phyloP scores from a whole-genome alignment of 2,113 vertebrate species.

The Salminus brasiliensis region DNA sequence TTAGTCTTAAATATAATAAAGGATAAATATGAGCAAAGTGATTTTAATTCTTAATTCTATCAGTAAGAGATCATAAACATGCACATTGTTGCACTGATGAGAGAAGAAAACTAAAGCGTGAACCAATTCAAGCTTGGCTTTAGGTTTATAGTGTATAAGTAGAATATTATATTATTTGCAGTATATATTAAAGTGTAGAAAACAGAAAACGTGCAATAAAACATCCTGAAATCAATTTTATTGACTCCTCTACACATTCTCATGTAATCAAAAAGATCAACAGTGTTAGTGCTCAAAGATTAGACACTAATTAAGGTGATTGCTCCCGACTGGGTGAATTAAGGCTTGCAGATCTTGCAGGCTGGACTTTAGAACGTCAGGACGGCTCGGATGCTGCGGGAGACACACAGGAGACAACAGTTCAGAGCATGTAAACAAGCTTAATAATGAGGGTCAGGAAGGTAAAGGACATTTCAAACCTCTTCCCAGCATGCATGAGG shows the following conservation, averaged over 20 bases:
- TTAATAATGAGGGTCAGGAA: neutral
- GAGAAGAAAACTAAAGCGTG: no score
- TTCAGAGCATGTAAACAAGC: neutral
- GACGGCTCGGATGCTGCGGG: constrained; percentile 72
- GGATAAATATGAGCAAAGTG: no score
- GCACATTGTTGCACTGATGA: no score
- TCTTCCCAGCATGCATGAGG: constrained; percentile 82
- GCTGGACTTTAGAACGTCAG: constrained; percentile 71
- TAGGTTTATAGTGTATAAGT: no score
- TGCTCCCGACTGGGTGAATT: neutral
- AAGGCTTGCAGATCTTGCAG: neutral
- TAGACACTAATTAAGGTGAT: constrained; percentile 52
- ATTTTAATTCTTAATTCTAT: no score
- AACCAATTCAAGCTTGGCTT: no score
- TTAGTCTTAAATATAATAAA: no score
- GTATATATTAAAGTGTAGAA: no score
- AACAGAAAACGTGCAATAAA: neutral
- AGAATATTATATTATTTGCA: no score
- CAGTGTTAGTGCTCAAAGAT: neutral
- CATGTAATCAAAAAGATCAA: neutral
- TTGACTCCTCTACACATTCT: neutral
- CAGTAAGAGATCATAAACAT: no score
- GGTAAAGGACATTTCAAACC: constrained; percentile 56
- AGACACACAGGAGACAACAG: neutral
- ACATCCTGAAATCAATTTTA: neutral